phyloP scores from a whole-genome alignment of 2,113 vertebrate species.

The Hydropotes inermis region DNA sequence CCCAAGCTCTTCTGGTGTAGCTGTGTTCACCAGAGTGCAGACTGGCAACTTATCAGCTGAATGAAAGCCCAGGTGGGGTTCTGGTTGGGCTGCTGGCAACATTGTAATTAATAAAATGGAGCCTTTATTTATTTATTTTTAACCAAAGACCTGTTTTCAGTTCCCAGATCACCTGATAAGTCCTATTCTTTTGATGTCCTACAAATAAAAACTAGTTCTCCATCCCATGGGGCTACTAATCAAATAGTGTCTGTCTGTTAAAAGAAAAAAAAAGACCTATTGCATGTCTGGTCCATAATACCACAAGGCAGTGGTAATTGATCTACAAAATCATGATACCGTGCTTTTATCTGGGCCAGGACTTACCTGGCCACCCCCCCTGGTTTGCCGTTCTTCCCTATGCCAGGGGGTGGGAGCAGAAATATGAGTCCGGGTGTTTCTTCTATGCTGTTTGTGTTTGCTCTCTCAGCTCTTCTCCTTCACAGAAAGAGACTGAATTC shows the following conservation, averaged over 20 bases:
- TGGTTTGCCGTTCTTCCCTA: not conserved
- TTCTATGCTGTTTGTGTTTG: not conserved
- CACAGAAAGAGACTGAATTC: not conserved
- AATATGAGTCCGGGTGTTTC: slow-evolving; percentile 8
- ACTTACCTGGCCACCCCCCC: not conserved
- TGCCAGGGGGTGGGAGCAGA: slow-evolving; percentile 9
- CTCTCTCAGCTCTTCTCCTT: not conserved
- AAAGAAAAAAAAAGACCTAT: slow-evolving; percentile 1
- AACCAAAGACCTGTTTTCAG: slow-evolving; percentile 30
- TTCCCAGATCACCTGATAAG: slow-evolving; percentile 61
- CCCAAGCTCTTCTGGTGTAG: not conserved
- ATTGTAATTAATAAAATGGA: slow-evolving; percentile 42
- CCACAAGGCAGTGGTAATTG: slow-evolving; percentile 47
- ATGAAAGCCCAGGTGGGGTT: not conserved
- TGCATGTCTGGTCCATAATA: slow-evolving; percentile 38
- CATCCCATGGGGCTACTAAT: slow-evolving; percentile 44
- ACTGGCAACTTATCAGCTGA: slow-evolving; percentile 48
- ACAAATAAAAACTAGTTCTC: slow-evolving; percentile 56
- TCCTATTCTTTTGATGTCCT: slow-evolving; percentile 62
- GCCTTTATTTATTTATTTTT: not conserved
- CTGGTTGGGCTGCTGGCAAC: not conserved
- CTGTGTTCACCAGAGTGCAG: not conserved
- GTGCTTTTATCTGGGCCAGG: slow-evolving; percentile 27
- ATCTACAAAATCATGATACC: slow-evolving; percentile 35
- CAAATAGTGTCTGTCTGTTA: slow-evolving; percentile 63